Conservation (phyloP, 2,797 vertebrate genomes). For the Sylvilagus floridanus region DNA sequence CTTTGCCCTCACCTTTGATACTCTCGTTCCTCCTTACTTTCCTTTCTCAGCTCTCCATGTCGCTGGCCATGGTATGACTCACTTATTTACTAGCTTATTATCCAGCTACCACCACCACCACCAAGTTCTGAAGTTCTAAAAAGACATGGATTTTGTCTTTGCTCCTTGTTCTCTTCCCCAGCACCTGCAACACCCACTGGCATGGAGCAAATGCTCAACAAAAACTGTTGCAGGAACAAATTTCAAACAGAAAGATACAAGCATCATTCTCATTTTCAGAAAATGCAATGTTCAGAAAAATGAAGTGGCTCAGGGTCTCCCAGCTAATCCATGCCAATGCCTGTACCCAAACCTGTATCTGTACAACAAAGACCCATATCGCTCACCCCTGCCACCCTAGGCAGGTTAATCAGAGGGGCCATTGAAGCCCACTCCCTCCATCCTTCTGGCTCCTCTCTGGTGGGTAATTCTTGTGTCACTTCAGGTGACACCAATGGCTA, state of each 20-base stretch:
- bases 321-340: neutral
- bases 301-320: neutral
- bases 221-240: constrained; percentile 2
- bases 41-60: neutral
- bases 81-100: neutral
- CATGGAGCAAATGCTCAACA: neutral
- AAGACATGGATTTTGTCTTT: neutral
- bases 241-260: neutral
- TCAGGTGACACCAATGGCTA: neutral
- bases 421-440: neutral
- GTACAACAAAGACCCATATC: neutral
- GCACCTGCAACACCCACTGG: neutral
- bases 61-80: fast-evolving
- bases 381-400: neutral
- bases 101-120: neutral
- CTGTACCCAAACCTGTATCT: neutral
- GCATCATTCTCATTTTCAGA: neutral
- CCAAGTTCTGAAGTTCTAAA: neutral
- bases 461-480: neutral
- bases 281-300: constrained; percentile 1
- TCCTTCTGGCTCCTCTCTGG: neutral
- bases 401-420: neutral
- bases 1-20: neutral
- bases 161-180: neutral
- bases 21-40: neutral